These are phyloP conservation scores for Arvicanthis niloticus DNA, from an alignment of 2,113 vertebrate species.

Conservation along the genomic window DNA sequence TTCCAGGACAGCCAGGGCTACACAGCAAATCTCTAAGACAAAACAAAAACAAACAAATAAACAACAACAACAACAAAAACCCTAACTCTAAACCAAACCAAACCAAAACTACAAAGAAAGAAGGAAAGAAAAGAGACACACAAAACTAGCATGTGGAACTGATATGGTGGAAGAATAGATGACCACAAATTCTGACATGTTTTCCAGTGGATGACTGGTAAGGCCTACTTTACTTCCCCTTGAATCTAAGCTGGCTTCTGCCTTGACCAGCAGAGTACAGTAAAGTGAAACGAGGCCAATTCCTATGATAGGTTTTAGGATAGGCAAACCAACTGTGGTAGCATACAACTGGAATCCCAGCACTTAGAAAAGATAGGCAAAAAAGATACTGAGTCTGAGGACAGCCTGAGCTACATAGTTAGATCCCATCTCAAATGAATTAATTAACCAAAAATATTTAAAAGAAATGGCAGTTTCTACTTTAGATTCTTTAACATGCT, in stretches of 20 bases:
- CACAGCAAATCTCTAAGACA: not conserved
- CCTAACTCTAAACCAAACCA: not conserved
- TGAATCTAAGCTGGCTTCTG: not conserved
- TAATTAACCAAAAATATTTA: not conserved
- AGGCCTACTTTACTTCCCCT: not conserved
- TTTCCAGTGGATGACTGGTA: not conserved
- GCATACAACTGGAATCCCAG: not conserved
- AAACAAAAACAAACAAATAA: not conserved
- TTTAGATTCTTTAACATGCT: not conserved
- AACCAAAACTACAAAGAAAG: not conserved
- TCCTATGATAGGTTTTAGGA: not conserved
- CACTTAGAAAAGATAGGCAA: not conserved
- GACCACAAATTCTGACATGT: not conserved
- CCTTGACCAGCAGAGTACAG: not conserved
- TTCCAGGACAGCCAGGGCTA: not conserved
- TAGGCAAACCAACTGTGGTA: not conserved
- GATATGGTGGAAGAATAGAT: not conserved
- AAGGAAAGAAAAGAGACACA: not conserved
- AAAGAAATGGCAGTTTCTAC: not conserved
- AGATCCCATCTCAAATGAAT: not conserved
- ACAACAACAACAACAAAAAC: not conserved
- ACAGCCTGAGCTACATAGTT: not conserved
- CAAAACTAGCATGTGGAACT: not conserved
- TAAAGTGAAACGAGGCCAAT: not conserved
- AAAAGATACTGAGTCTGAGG: not conserved